Percentiles rank a stretch among this genome's conserved stretches.
These are phyloP conservation scores for Rynchops niger DNA, from an alignment of 2,113 vertebrate genomes.

Conservation along the genomic window DNA sequence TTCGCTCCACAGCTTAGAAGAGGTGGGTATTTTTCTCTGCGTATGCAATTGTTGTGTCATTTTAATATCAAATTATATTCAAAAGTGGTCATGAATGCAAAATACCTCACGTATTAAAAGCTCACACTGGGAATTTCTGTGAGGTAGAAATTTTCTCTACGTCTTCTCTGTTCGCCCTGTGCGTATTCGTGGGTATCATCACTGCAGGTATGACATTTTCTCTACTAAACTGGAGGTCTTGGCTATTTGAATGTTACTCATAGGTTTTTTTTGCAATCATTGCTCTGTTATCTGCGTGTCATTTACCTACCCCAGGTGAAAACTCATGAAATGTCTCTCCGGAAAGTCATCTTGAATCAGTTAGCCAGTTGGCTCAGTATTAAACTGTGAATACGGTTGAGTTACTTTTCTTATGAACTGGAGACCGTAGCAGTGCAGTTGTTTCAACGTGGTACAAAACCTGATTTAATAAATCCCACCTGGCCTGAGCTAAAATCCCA, in stretches of 20 bases:
- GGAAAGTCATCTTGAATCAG: background rate
- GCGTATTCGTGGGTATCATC: accelerated
- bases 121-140: background rate
- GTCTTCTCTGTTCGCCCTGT: background rate
- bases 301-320: background rate
- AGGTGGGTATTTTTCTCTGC: constrained; percentile 76
- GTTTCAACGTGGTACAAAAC: background rate
- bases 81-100: background rate
- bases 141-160: background rate
- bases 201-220: background rate
- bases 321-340: background rate
- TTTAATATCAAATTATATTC: background rate
- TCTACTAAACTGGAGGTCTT: background rate
- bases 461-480: background rate
- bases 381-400: background rate
- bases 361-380: background rate
- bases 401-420: background rate
- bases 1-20: constrained; percentile 95
- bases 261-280: background rate
- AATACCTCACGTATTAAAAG: accelerated
- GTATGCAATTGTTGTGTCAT: background rate
- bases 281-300: background rate
- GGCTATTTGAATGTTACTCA: background rate
- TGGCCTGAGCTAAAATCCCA: background rate
- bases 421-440: background rate